Conservation (phyloP, 1,140 invertebrate species). For the Phenacoccus solenopsis region DNA sequence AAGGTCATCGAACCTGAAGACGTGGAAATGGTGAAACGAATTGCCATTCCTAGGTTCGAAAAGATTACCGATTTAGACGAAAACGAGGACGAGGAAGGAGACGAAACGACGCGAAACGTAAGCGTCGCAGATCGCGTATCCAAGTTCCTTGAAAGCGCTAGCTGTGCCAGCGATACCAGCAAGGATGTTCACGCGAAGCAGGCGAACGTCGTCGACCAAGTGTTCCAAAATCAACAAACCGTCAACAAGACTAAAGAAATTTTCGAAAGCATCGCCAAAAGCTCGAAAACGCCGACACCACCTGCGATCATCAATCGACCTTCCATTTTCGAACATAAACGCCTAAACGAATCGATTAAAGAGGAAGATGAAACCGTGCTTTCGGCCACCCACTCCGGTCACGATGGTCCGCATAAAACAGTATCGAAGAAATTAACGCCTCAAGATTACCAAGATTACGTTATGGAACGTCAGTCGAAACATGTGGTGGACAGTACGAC, state of each 20-base stretch:
- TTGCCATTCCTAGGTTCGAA: constrained; percentile 35
- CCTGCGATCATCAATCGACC: background rate
- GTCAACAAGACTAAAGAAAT: constrained; percentile 49
- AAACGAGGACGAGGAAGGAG: constrained; percentile 28
- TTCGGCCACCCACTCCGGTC: background rate
- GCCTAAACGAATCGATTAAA: no score
- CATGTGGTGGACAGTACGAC: no score
- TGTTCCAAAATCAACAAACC: constrained; percentile 39
- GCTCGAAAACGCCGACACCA: background rate
- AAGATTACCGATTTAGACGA: constrained; percentile 31
- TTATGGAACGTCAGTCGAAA: no score
- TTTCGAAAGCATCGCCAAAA: constrained; percentile 47
- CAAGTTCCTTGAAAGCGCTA: constrained; percentile 40
- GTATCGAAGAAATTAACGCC: background rate
- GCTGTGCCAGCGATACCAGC: constrained; percentile 38
- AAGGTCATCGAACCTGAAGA: constrained; percentile 56
- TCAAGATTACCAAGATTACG: background rate
- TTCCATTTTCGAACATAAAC: background rate
- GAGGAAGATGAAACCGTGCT: no score
- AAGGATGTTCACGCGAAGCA: constrained; percentile 18
- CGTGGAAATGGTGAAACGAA: constrained; percentile 32
- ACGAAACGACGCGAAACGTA: constrained; percentile 30
- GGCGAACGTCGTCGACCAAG: constrained; percentile 7
- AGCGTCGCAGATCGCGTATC: constrained; percentile 42
- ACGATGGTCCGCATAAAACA: background rate